Evolutionary conservation across 2,113 vertebrate species (phyloP).

Genomic region (Aspidoscelis tigris): DNA sequence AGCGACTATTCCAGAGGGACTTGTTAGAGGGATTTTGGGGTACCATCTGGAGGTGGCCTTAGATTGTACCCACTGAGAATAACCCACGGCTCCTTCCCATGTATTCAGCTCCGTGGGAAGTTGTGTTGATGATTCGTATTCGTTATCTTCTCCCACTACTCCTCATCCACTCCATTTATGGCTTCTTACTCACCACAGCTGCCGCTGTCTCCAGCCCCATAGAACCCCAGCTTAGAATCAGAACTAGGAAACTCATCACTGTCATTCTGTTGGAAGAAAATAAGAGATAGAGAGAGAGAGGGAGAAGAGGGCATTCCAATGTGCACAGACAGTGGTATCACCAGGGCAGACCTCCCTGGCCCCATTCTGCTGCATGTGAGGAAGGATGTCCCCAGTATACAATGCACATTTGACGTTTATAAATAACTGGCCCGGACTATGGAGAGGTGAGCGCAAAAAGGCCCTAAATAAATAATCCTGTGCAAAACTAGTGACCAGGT

Average conservation of each 20-base stretch:
- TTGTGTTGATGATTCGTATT: background rate
- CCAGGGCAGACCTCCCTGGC: background rate
- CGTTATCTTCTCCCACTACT: no score
- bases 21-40: no score
- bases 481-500: background rate
- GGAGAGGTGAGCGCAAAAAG: no score
- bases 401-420: background rate
- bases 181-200: constrained; percentile 84
- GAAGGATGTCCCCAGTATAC: background rate
- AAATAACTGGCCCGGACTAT: no score
- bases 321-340: background rate
- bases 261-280: constrained; percentile 80
- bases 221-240: constrained; percentile 91
- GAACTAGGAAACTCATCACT: constrained; percentile 85
- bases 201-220: constrained; percentile 89
- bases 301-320: no score
- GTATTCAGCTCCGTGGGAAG: background rate
- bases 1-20: no score
- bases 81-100: background rate
- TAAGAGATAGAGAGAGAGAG: background rate
- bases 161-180: no score
- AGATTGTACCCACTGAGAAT: background rate
- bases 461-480: background rate
- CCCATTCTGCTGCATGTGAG: background rate
- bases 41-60: no score